Conservation (phyloP, 1,140 invertebrate species). For the Gerris buenoi region DNA sequence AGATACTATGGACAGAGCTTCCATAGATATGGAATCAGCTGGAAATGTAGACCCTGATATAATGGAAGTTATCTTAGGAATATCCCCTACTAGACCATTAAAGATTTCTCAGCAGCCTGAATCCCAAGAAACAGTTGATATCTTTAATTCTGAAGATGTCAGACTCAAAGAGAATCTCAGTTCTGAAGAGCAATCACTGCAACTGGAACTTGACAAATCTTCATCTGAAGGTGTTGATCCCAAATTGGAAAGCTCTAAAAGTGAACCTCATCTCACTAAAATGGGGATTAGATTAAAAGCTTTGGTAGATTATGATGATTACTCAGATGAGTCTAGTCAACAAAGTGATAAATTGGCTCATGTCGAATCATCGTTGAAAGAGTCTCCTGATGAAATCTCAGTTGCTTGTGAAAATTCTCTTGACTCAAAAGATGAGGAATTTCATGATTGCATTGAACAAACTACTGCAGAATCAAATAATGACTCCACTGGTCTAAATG, state of each 20-base stretch:
- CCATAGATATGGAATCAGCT: not conserved
- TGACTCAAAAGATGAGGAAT: not conserved
- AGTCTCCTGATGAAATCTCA: not conserved
- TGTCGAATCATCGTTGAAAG: not conserved
- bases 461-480: not conserved
- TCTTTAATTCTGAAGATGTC: not conserved
- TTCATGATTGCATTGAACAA: not conserved
- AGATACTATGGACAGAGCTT: not conserved
- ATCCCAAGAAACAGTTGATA: not conserved
- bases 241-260: not conserved
- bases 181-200: not conserved
- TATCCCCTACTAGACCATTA: not conserved
- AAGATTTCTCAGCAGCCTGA: not conserved
- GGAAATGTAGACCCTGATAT: not conserved
- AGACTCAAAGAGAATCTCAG: not conserved
- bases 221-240: not conserved
- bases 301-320: not conserved
- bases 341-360: not conserved
- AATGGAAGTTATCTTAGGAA: constrained; percentile 10
- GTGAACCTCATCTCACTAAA: not conserved
- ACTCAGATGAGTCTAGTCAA: not conserved
- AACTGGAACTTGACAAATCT: not conserved
- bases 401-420: not conserved
- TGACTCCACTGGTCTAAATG: not conserved
- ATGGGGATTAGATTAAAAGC: not conserved